These are phyloP conservation scores for Cydia splendana DNA, from an alignment of 1,140 invertebrate genomes.

Conservation along the genomic window DNA sequence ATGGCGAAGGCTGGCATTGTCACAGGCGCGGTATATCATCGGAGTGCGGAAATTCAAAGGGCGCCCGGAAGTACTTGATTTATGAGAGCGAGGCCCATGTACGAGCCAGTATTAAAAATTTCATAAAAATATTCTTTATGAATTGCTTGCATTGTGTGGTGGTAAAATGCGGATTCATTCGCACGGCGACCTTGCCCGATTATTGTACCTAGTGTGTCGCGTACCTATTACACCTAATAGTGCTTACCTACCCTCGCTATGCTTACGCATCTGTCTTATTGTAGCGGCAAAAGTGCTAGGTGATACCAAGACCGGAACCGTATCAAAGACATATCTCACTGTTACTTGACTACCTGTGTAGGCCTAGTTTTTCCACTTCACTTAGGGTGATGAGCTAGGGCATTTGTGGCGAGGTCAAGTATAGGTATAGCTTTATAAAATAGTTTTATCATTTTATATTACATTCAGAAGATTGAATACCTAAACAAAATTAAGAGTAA, in stretches of 20 bases:
- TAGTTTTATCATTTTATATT: too few relatives aligned
- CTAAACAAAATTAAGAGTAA: too few relatives aligned
- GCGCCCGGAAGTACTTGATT: conserved; percentile 72
- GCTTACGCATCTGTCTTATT: too few relatives aligned
- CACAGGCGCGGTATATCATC: conserved; percentile 67
- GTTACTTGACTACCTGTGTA: too few relatives aligned
- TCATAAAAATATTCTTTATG: conserved; percentile 73
- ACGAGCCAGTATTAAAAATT: conserved; percentile 70
- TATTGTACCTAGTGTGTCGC: neutral
- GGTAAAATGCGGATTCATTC: conserved; percentile 48
- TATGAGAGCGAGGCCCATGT: conserved; percentile 59
- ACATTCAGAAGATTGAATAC: too few relatives aligned
- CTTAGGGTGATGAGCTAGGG: too few relatives aligned
- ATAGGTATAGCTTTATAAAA: too few relatives aligned
- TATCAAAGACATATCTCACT: too few relatives aligned
- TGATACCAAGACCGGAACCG: too few relatives aligned
- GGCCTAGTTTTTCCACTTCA: too few relatives aligned
- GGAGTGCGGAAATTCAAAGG: conserved; percentile 67
- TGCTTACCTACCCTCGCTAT: neutral
- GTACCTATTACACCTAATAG: neutral
- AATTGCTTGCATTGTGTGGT: conserved; percentile 53
- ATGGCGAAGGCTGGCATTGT: conserved; percentile 64
- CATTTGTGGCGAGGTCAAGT: too few relatives aligned
- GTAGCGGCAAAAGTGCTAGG: too few relatives aligned
- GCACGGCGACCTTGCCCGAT: conserved; percentile 30